phyloP scores from a whole-genome alignment of 1,140 invertebrate genomes.

The Aphaenogaster rudis region DNA sequence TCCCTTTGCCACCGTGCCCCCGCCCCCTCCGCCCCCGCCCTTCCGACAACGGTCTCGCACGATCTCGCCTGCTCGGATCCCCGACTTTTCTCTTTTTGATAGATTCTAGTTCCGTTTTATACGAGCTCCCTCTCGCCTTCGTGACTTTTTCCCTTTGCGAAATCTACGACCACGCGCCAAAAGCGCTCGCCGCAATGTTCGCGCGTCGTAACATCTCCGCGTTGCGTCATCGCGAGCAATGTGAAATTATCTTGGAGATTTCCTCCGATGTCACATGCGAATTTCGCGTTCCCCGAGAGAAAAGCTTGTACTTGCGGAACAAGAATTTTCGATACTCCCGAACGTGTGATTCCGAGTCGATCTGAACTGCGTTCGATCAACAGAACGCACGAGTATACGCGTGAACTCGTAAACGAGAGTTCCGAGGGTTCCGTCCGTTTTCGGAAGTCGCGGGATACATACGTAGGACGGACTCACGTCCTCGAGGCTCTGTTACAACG shows the following conservation, averaged over 20 bases:
- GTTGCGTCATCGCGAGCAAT: constrained; percentile 8
- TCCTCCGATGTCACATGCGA: not conserved
- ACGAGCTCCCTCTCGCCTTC: constrained; percentile 44
- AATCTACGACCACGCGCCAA: constrained; percentile 38
- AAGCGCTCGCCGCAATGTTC: constrained; percentile 30
- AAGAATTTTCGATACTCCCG: not conserved
- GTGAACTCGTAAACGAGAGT: not conserved
- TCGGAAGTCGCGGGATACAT: not conserved
- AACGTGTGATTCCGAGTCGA: not conserved
- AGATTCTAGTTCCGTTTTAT: constrained; percentile 58
- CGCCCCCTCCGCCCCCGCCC: not conserved
- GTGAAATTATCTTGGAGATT: not conserved
- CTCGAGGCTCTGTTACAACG: constrained; percentile 42
- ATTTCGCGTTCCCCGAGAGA: not conserved
- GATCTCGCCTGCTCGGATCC: constrained; percentile 14
- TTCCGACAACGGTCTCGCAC: constrained; percentile 23
- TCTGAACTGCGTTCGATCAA: not conserved
- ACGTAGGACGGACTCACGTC: constrained; percentile 33
- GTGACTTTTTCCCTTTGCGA: constrained; percentile 26
- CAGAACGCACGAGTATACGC: not conserved
- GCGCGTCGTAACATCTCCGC: constrained; percentile 35
- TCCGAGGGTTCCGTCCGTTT: not conserved
- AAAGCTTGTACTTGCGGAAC: not conserved
- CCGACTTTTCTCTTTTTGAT: constrained; percentile 50
- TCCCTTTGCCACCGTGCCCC: constrained; percentile 1